Percentiles rank a stretch among this genome's conserved stretches.
Conservation (phyloP, 2,888 invertebrate genomes). For the Lycocerus yunnanus region DNA sequence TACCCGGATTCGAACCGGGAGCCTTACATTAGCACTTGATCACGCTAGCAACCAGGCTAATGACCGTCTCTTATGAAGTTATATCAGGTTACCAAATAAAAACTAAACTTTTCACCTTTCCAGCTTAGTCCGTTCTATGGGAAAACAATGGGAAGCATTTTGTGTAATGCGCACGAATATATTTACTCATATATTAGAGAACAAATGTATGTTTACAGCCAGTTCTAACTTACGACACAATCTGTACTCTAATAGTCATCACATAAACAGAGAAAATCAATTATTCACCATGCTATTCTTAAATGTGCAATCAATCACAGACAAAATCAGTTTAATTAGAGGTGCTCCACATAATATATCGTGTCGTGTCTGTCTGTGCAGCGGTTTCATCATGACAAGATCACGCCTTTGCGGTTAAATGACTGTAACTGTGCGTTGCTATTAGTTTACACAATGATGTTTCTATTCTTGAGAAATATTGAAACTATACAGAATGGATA, state of each 20-base stretch:
- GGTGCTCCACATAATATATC: background rate
- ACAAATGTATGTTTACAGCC: background rate
- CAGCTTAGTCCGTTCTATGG: too few species aligned
- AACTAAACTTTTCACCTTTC: too few species aligned
- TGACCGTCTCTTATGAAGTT: too few species aligned
- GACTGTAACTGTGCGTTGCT: background rate
- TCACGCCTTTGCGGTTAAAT: background rate
- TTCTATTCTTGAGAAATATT: background rate
- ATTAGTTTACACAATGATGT: background rate
- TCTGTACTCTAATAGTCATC: background rate
- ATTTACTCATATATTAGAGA: background rate
- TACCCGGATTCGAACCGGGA: too few species aligned
- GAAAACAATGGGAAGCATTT: background rate
- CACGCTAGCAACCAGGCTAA: too few species aligned
- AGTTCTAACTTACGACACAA: background rate
- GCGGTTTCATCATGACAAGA: background rate
- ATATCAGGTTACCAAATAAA: too few species aligned
- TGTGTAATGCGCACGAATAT: background rate
- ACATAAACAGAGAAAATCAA: background rate
- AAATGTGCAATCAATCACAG: background rate
- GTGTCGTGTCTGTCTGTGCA: background rate
- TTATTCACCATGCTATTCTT: background rate
- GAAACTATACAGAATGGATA: background rate
- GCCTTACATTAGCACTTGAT: too few species aligned
- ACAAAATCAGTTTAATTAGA: background rate